Evolutionary conservation across 2,888 invertebrate species (phyloP), one percentile per base, ranked within the genome.

Genomic region (Alsophila aescularia): DNA sequence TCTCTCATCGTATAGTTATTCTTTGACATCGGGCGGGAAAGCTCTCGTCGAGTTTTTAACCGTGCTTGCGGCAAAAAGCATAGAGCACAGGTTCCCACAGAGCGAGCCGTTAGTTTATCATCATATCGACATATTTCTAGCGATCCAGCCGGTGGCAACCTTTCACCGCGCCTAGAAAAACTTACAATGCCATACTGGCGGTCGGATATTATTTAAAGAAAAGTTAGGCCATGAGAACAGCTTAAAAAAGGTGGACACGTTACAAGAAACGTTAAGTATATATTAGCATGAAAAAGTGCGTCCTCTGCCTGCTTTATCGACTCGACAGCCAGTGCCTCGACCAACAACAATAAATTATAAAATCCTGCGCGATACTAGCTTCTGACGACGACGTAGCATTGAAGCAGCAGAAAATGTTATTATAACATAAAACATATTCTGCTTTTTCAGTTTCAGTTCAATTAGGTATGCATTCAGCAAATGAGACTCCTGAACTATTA

Each of bases 151-250:
- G 71, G 73, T 72, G 77, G 72, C 85, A 87, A 87, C 90, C 89
- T 90, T 90, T 90, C 90, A 90, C 90, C 87, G 81, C 44, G 58
- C 71, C 60, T 60, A 79, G 88, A 90, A 90, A 90, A 90, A 90
- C 89, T 86, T 61, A 88, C 86, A 79, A 83, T 80, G 73, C 90
- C 90, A 82, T 90, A 80, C 73, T 67, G 87, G 75, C 77, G 61
- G 67, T 77, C 68, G 73, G 82, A 85, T 85, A 85, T 82, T 86
- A 88, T 88, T 83, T 84, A 79, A 81, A 87, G 87, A 89, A 90
- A 89, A 87, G 81, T 77, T 52, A 77, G 77, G 88, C 78, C 71
- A 67, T 13, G 41, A 65, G 76, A 73, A 21, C 13, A 36, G 83
- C 82, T 82, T 44, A 9, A 3, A 8, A n/a, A n/a, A 3, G 1